Evolutionary conservation across 2,797 vertebrate species (phyloP).

Genomic region (Steatocranus sp.): DNA sequence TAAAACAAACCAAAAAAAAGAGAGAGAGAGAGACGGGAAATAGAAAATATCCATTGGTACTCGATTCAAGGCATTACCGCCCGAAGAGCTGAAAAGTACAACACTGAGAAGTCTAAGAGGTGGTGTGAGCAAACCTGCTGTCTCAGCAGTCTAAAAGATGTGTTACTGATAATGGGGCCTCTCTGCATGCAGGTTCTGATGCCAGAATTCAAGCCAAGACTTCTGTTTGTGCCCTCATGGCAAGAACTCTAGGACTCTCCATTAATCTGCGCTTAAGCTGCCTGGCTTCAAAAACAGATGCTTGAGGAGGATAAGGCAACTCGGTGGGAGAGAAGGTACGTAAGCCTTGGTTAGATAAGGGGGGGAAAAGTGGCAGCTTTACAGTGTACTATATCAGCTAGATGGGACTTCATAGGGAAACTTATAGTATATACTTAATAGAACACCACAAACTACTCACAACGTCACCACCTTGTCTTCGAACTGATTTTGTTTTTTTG

Average conservation of each 20-base stretch:
- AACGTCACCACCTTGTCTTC: neutral
- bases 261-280: constrained; percentile 74
- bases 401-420: constrained; percentile 40
- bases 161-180: constrained; percentile 45
- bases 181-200: constrained; percentile 4
- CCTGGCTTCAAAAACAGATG: constrained; percentile 71
- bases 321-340: constrained; percentile 55
- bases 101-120: constrained; percentile 20
- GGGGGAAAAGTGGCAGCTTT: constrained; percentile 27
- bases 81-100: constrained; percentile 2
- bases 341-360: constrained; percentile 60
- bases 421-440: too few relatives aligned
- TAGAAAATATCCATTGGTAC: neutral
- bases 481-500: neutral
- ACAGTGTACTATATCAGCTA: constrained; percentile 33
- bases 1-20: constrained; percentile 30
- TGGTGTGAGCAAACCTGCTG: constrained; percentile 16
- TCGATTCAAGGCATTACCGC: neutral
- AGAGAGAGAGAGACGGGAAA: neutral
- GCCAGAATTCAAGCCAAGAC: constrained; percentile 47
- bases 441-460: neutral
- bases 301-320: constrained; percentile 69
- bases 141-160: constrained; percentile 48
- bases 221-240: constrained; percentile 51
- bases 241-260: constrained; percentile 59